phyloP scores from a whole-genome alignment of 2,888 invertebrate genomes.

The Oasisia sp. region DNA sequence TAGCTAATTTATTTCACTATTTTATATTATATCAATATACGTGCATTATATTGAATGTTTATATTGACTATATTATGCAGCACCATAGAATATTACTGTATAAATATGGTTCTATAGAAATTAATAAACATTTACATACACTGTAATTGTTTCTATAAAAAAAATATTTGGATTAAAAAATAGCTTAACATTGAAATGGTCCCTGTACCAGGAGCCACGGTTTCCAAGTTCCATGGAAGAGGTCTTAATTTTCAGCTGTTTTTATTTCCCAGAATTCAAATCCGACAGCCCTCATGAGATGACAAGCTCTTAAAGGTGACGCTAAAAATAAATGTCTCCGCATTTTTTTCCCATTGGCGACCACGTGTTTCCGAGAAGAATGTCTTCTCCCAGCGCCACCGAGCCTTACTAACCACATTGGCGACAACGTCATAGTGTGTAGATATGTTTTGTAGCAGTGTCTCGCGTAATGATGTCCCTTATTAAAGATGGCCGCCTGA shows the following conservation, averaged over 20 bases:
- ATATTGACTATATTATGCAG: no score
- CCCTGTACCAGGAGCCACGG: background rate
- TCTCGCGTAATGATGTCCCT: background rate
- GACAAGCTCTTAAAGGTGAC: background rate
- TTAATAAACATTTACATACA: no score
- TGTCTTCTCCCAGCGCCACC: background rate
- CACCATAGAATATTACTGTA: no score
- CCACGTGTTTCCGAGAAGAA: background rate
- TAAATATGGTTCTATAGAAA: no score
- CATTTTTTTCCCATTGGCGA: background rate
- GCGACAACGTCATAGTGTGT: background rate
- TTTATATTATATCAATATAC: no score
- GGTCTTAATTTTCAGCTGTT: background rate
- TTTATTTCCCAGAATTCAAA: slow-evolving; percentile 6
- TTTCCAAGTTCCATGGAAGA: background rate
- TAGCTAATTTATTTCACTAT: no score
- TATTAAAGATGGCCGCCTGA: background rate
- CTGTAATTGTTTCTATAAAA: background rate
- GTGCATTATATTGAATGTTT: no score
- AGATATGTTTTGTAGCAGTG: background rate
- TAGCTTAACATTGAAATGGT: background rate
- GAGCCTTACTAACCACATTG: background rate
- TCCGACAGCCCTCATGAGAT: background rate
- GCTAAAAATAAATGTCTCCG: background rate
- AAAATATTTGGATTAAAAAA: background rate